Base-by-base conservation (phyloP, 2,888 invertebrate species). In the Chloroclystis v-ata region DNA sequence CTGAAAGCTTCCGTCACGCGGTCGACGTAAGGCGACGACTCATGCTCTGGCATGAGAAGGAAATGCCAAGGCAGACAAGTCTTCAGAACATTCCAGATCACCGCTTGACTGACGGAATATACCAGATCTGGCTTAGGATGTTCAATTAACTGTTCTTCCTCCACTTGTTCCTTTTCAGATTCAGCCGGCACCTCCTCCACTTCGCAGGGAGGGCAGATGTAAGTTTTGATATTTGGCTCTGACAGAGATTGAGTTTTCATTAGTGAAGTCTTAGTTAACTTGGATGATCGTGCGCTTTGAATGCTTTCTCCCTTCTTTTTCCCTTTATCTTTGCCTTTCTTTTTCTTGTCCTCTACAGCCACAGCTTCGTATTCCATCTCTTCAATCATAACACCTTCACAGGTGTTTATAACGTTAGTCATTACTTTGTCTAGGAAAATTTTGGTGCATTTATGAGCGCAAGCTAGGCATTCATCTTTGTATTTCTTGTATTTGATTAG, bases 11-110 rank as follows among this genome's bases (percentile, higher is more conserved):
- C 63, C 28, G 63, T 48, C 0, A 87, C 67, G 37, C 75, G 65
- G 1, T 72, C 64, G n/a, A 65, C 46, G 47, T 79, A 82, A 7
- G 73, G 70, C 20, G 79, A 80, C 2, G 46, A 55, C 28, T 60
- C 74, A 33, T 67, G 61, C 51, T 83, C 78, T 0, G 82, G 76
- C n/a, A 73, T 14, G 16, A 80, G 53, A 11, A 63, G 57, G 43
- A 84, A 87, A 51, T 85, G 79, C 80, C 85, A 84, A 0, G 87
- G 87, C 39, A 87, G 64, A 49, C 81, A 84, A 33, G 80, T 75
- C 20, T 63, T 65, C 6, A 87, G 60, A 9, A 87, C 70, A 42
- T 82, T 87, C 82, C 82, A 82, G 54, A 87, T 79, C 10, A 73
- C 75, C 1, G 67, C 48, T 59, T 82, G 82, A 46, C 72, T 75